Percentiles rank a stretch among this genome's conserved stretches.
phyloP scores from a whole-genome alignment of 2,797 vertebrate species.

The Malurus splendens region DNA sequence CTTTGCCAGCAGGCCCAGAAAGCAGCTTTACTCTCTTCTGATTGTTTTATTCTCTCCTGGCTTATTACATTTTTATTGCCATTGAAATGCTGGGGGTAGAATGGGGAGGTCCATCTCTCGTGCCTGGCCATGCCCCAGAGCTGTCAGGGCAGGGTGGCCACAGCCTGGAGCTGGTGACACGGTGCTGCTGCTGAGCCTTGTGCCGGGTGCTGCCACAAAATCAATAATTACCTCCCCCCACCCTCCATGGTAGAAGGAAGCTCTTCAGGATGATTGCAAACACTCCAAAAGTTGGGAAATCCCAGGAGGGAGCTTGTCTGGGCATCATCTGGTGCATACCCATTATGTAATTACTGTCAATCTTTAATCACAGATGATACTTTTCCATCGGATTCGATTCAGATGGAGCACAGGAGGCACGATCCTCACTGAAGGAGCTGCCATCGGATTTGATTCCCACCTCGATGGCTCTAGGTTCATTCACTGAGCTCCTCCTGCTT shows the following conservation, averaged over 20 bases:
- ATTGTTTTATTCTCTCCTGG: too few species aligned
- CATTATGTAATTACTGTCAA: conserved; percentile 40
- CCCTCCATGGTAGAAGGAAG: background rate
- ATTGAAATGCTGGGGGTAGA: background rate
- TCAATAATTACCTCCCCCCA: background rate
- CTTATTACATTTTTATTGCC: background rate
- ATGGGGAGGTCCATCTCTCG: accelerated
- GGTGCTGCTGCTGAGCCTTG: background rate
- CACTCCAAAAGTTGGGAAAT: conserved; percentile 49
- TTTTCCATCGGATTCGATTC: background rate
- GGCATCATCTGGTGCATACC: conserved; percentile 20
- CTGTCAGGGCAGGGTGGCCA: background rate
- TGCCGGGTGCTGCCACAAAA: accelerated
- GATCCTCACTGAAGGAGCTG: background rate
- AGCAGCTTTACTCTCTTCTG: background rate
- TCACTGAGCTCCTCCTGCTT: background rate
- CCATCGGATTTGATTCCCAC: background rate
- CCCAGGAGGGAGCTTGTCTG: conserved; percentile 41
- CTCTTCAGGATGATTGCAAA: conserved; percentile 10
- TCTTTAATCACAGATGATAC: conserved; percentile 20
- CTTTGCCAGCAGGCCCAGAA: background rate
- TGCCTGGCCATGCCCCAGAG: accelerated
- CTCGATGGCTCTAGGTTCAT: background rate
- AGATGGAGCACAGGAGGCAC: background rate
- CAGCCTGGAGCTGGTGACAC: accelerated